Percentiles rank a stretch among this genome's conserved stretches.
Evolutionary conservation across 2,113 vertebrate species (phyloP).

Genomic region (Pseudopodoces humilis): DNA sequence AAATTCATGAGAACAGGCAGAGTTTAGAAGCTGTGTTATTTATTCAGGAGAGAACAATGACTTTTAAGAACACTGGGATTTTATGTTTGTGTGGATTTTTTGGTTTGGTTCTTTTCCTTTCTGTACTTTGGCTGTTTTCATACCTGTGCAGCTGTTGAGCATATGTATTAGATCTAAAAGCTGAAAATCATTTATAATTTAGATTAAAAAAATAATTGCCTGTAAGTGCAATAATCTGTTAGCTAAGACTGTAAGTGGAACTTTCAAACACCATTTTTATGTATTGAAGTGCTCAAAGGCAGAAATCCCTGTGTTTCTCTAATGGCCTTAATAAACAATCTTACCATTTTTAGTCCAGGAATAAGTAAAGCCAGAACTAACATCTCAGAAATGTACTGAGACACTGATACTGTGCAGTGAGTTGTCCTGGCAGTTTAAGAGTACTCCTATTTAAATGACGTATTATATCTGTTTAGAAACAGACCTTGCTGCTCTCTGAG

Average conservation of each 20-base stretch:
- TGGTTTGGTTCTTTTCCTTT: neutral
- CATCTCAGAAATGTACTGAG: neutral
- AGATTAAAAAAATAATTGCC: neutral
- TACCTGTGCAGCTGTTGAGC: neutral
- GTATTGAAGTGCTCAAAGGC: neutral
- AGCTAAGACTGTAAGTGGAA: neutral
- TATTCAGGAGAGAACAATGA: conserved; percentile 21
- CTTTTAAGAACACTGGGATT: neutral
- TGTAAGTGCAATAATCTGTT: neutral
- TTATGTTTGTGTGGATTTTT: neutral
- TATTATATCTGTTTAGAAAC: neutral
- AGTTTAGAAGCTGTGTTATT: conserved; percentile 31
- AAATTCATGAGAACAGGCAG: conserved; percentile 55
- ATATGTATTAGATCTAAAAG: neutral
- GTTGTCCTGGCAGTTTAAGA: neutral
- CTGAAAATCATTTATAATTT: conserved; percentile 8
- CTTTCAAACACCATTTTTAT: neutral
- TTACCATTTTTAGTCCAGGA: neutral
- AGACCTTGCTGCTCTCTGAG: neutral
- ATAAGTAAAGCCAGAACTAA: neutral
- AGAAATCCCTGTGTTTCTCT: neutral
- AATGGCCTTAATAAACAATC: neutral
- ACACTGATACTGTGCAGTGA: neutral
- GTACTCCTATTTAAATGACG: neutral
- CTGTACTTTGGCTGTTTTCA: neutral